Base-by-base conservation (phyloP, 2,888 invertebrate species). In the Abrostola triplasia region DNA sequence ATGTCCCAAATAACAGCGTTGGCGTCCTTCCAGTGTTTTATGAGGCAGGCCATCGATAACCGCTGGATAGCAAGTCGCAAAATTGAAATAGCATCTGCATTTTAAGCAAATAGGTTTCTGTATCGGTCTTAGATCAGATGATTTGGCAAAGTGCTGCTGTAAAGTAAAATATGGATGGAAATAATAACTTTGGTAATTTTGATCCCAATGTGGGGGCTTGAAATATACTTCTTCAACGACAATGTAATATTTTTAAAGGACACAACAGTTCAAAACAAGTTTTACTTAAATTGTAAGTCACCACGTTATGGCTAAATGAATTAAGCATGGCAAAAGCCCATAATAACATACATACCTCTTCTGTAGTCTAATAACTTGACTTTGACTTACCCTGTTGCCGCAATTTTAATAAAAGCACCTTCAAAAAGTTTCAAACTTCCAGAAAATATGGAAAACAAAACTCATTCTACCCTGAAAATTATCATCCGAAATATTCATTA, bases 1-100 rank as follows among this genome's bases (percentile, higher is more conserved):
- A 64, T 56, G 41, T 68, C 41, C 55, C 64, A 60, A 74, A 59
- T 65, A 73, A 64, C 54, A 51, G 56, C 50, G 59, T 60, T 77
- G 73, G 73, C 74, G 53, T 47, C 42, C 38, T 56, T 70, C 72
- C 73, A 77, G 35, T 65, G 13, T 68, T 75, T 72, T 57, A 64
- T 38, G 36, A 59, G 50, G 9, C 41, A 54, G 53, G 35, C 44
- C 36, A 63, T 71, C 73, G 60, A 73, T 71, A 76, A 59, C 52
- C 47, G 58, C 54, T 50, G 59, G 64, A 67, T 48, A 24, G 10
- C 5, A 38, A 49, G 11, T 59, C 40, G 40, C n/a, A 12, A 44
- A 24, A 44, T 57, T 59, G 49, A 35, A 58, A 64, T 58, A 64
- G 52, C 40, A 50, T 60, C 59, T 60, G 54, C 55, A 64, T 73